Evolutionary conservation across 53 echinoderm and acorn worm species (phyloP).

Genomic region (Zoroaster sp.): DNA sequence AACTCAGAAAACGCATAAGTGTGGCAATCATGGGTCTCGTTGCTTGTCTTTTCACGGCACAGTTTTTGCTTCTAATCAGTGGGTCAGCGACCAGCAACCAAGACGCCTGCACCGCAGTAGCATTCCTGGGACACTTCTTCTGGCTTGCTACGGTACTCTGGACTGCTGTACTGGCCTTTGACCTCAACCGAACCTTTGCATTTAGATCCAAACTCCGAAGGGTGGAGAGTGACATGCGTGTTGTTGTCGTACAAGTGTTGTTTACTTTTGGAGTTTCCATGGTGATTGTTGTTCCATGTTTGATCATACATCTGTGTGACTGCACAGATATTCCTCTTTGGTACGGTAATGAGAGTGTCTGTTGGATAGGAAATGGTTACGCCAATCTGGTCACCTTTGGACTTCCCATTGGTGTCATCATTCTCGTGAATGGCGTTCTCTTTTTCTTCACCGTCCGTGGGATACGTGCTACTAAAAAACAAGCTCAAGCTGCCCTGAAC

Average conservation of each 20-base stretch:
- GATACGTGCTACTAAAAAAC: neutral
- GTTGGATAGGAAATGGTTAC: conserved; percentile 62
- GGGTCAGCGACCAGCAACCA: conserved; percentile 34
- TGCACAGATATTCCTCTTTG: conserved; percentile 44
- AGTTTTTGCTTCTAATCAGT: conserved; percentile 63
- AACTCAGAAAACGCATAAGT: conserved; percentile 50
- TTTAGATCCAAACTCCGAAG: neutral
- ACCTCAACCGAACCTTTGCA: conserved; percentile 57
- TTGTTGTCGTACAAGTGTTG: neutral
- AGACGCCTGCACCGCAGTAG: conserved; percentile 43
- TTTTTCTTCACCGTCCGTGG: conserved; percentile 37
- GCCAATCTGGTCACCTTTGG: conserved; percentile 59
- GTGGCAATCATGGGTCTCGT: conserved; percentile 61
- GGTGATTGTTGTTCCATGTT: conserved; percentile 30
- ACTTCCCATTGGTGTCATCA: conserved; percentile 41
- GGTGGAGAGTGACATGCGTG: neutral
- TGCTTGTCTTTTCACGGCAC: conserved; percentile 56
- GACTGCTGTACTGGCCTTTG: conserved; percentile 69
- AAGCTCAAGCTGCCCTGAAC: neutral
- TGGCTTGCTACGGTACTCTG: conserved; percentile 68
- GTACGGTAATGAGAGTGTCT: conserved; percentile 49
- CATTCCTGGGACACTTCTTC: conserved; percentile 68
- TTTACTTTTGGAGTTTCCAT: conserved; percentile 50
- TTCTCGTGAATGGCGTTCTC: conserved; percentile 43
- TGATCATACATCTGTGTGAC: conserved; percentile 61